Base-by-base conservation (phyloP, 2,888 invertebrate genomes). In the Agelastica alni region DNA sequence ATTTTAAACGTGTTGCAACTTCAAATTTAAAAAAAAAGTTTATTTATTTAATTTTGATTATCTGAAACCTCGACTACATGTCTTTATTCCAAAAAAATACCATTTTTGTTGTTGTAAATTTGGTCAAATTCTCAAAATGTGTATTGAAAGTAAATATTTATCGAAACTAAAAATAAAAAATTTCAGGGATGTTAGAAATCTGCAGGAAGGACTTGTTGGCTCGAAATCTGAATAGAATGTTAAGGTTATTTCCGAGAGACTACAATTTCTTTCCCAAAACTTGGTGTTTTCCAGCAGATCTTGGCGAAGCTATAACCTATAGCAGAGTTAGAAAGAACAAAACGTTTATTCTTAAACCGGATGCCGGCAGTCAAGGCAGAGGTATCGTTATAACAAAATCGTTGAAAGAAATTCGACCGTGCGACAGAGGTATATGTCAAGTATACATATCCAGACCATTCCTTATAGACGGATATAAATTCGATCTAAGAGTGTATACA, bases 211-310 rank as follows among this genome's bases (percentile, higher is more conserved):
- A 95, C 79, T 78, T 93, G 46, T 78, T 96, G 17, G 93, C 94
- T 1, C 81, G 93, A 53, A 95, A 96, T 77, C 81, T 96, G 56
- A 94, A 92, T 74, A 83, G 93, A 63, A 94, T 95, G 94, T 81
- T 87, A 57, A 88, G 91, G 75, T 79, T 91, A 51, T 95, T 91
- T 75, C 93, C 94, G 0, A 87, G 87, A 66, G 94, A 95, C 60
- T 96, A 94, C 75, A 90, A 89, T 71, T 91, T 95, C 73, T 95
- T 93, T 74, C 95, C 96, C 1, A 92, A 90, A 79, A 93, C 94
- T 5, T 96, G 95, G 94, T 91, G 93, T 75, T 83, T 96, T 62
- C 95, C 96, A 17, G 89, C 93, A 13, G 93, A 94, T 73, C 83
- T 88, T 59, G 89, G 89, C 2, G 91, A 87, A 74, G 90, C 87